Evolutionary conservation across 2,113 vertebrate genomes (phyloP), one percentile per base, ranked within the genome.

Genomic region (Ariopsis seemanni): DNA sequence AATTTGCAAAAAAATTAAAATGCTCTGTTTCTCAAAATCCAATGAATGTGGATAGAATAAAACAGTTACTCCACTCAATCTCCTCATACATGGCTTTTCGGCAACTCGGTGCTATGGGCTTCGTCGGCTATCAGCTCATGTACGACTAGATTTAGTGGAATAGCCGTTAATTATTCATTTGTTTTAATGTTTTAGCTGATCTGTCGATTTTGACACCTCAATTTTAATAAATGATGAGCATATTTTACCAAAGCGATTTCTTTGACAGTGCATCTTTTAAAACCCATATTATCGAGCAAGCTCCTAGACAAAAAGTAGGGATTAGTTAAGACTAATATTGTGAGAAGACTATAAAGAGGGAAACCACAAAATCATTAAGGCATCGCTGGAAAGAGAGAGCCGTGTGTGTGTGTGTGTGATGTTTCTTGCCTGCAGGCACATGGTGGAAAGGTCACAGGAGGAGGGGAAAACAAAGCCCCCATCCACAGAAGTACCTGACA

Each of bases 341-440:
- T 60, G 77, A 15, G 18, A 27, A 82, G 71, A 52, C 57, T 57
- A 42, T 20, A 63, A 83, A 82, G 58, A 53, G 30, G 30, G 15
- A 62, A 83, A 60, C 25, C 34, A 55, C 14, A 42, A 63, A 82
- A 85, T 74, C 48, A 88, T 67, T 48, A 65, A 62, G 27, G 83
- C n/a, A n/a, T 34, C 63, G 18, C 12, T 25, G 42, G 85, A 82
- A 85, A 83, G 42, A 60, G 81, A 60, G n/a, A 69, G 52, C 34
- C 34, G 52, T 53, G 50, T 55, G 50, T 79, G 75, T 27, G n/a
- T n/a, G 57, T 83, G 77, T 91, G 81, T 82, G 90, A 91, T 92
- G 89, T 89, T 91, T 93, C 89, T 90, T 53, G 85, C 86, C 91
- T 90, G 86, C 79, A 86, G 92, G 90, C 90, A 90, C 84, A 85